Evolutionary conservation across 30 jellyfish, hydroid and myxozoan genomes (phyloP).

Genomic region (Cassiopea andromeda): DNA sequence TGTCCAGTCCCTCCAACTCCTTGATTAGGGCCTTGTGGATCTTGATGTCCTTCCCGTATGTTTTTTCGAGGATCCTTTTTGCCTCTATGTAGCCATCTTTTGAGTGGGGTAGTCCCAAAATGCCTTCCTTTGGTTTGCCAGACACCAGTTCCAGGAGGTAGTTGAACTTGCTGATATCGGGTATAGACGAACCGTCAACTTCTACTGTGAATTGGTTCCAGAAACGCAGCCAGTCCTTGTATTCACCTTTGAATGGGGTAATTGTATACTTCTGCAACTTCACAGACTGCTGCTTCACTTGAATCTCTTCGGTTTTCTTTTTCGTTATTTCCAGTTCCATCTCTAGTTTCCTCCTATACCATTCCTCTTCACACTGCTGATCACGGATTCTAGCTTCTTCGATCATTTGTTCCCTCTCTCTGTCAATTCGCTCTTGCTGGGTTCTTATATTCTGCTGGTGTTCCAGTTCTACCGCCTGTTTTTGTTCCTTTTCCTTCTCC

Average conservation of each 20-base stretch:
- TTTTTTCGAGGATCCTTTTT: constrained; percentile 42
- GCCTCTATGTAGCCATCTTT: constrained; percentile 82
- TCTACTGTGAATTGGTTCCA: constrained; percentile 70
- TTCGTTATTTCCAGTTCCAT: too few species aligned
- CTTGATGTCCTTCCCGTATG: constrained; percentile 54
- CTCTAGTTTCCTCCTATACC: too few species aligned
- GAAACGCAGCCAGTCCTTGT: constrained; percentile 60
- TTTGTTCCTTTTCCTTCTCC: too few species aligned
- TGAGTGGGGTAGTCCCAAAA: constrained; percentile 45
- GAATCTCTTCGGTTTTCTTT: too few species aligned
- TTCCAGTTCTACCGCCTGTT: too few species aligned
- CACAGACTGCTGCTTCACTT: not conserved
- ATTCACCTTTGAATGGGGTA: constrained; percentile 20
- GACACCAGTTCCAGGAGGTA: constrained; percentile 38
- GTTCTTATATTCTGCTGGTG: too few species aligned
- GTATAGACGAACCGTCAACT: constrained; percentile 40
- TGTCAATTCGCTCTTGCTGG: constrained; percentile 9
- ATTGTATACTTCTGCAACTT: constrained; percentile 11
- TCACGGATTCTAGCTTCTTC: constrained; percentile 29
- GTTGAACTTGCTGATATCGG: constrained; percentile 39
- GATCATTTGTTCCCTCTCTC: constrained; percentile 25
- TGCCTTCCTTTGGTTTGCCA: constrained; percentile 23
- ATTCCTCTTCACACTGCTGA: constrained; percentile 8
- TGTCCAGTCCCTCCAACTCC: too few species aligned
- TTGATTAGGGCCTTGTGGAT: constrained; percentile 42